A percentile compares a stretch with the other conserved stretches of the same genome.
Conservation (phyloP, 2,888 invertebrate genomes). For the Clusia tigrina region DNA sequence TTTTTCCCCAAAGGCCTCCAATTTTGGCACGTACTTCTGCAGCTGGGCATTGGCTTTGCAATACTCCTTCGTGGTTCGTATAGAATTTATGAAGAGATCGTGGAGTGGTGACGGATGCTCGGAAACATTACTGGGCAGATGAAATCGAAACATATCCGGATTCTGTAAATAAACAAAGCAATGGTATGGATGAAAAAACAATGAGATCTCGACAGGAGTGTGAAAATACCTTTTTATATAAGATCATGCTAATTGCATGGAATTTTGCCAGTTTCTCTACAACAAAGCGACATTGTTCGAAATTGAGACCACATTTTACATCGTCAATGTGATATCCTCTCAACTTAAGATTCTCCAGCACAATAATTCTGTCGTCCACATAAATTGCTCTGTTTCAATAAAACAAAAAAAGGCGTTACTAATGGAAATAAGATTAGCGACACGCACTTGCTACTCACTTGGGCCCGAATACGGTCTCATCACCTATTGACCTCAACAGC, state of each 20-base stretch:
- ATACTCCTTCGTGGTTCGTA: constrained; percentile 46
- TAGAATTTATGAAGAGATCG: constrained; percentile 44
- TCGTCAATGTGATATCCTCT: constrained; percentile 66
- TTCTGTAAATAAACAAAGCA: constrained; percentile 33
- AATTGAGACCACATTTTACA: constrained; percentile 66
- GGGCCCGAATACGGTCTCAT: constrained; percentile 47
- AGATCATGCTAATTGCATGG: constrained; percentile 67
- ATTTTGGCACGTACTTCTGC: constrained; percentile 40
- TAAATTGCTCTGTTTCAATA: constrained; percentile 41
- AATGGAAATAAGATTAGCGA: background rate
- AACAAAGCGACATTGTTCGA: constrained; percentile 64
- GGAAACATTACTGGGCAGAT: constrained; percentile 45
- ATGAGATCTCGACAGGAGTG: background rate
- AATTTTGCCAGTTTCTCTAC: constrained; percentile 66
- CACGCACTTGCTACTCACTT: constrained; percentile 35
- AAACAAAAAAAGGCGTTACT: background rate
- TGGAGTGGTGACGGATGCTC: constrained; percentile 47
- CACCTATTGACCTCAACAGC: constrained; percentile 40
- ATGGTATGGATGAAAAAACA: background rate
- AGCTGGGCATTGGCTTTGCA: constrained; percentile 39
- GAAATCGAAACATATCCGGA: constrained; percentile 47
- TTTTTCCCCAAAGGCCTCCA: constrained; percentile 41
- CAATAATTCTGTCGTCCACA: constrained; percentile 47
- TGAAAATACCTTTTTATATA: constrained; percentile 65
- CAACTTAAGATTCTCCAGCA: constrained; percentile 67